Percentiles rank a stretch among this genome's conserved stretches.
phyloP scores from a whole-genome alignment of 2,113 vertebrate genomes.

The Hippocampus mohnikei region DNA sequence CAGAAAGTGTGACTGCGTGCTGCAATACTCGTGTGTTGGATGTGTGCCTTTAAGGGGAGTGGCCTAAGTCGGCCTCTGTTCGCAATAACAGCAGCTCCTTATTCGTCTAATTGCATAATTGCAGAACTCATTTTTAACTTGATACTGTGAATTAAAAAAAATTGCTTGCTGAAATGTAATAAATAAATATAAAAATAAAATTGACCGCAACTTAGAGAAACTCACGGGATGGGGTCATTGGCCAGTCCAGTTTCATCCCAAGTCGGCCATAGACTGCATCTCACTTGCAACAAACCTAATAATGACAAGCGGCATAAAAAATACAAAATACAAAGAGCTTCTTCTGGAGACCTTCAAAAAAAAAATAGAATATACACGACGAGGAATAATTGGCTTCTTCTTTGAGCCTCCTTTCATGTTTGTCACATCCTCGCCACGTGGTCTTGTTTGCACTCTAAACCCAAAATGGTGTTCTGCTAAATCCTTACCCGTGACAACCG shows the following conservation, averaged over 20 bases:
- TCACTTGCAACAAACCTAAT: background rate
- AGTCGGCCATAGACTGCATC: background rate
- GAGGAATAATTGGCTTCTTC: slow-evolving; percentile 26
- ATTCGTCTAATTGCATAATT: background rate
- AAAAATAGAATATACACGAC: slow-evolving; percentile 8
- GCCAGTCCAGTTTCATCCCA: background rate
- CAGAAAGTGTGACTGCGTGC: too few relatives aligned
- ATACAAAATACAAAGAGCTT: slow-evolving; percentile 10
- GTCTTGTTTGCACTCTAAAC: slow-evolving; percentile 21
- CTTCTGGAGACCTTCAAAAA: slow-evolving; percentile 1
- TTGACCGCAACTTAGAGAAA: too few relatives aligned
- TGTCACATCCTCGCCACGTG: slow-evolving; percentile 12
- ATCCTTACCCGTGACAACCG: slow-evolving; percentile 16
- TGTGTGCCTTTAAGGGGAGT: too few relatives aligned
- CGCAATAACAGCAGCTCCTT: too few relatives aligned
- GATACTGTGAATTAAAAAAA: too few relatives aligned
- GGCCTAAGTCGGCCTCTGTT: too few relatives aligned
- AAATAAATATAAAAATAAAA: too few relatives aligned
- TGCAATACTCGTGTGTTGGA: too few relatives aligned
- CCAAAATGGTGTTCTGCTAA: slow-evolving; percentile 15
- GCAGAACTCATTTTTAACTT: too few relatives aligned
- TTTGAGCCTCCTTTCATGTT: slow-evolving; percentile 11
- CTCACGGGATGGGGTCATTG: too few relatives aligned
- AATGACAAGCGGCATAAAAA: background rate
- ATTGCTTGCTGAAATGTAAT: too few relatives aligned